These are phyloP conservation scores for Clinocottus analis DNA, from an alignment of 2,113 vertebrate genomes.

Conservation along the genomic window DNA sequence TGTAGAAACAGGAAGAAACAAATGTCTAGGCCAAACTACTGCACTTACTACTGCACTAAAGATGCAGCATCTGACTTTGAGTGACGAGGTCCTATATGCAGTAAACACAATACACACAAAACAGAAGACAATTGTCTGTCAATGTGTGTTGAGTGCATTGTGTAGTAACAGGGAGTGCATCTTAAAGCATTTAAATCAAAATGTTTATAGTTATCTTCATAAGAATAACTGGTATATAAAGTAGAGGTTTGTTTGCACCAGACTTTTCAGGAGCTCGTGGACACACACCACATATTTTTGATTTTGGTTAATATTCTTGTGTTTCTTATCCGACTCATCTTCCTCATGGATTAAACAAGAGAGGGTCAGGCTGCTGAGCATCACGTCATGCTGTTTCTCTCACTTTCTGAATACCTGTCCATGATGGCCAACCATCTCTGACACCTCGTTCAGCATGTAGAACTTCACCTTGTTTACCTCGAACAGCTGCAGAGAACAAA, in stretches of 20 bases:
- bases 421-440: constrained; percentile 93
- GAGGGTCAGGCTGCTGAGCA: constrained; percentile 43
- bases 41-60: not conserved
- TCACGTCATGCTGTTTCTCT: constrained; percentile 81
- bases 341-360: constrained; percentile 8
- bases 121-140: not conserved
- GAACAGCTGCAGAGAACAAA: constrained; percentile 87
- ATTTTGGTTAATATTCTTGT: not conserved
- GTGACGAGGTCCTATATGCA: not conserved
- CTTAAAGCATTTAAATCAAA: not conserved
- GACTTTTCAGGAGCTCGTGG: not conserved
- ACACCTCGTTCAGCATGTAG: constrained; percentile 99
- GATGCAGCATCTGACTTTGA: not conserved
- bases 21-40: not conserved
- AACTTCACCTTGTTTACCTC: constrained; percentile 96
- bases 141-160: not conserved
- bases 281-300: not conserved
- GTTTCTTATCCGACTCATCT: constrained; percentile 13
- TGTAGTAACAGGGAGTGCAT: not conserved
- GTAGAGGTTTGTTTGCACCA: not conserved
- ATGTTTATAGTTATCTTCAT: not conserved
- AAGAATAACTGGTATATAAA: no score
- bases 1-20: constrained; percentile 66
- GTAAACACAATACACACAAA: not conserved
- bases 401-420: constrained; percentile 93